phyloP scores from a whole-genome alignment of 2,888 invertebrate species.

The Himalopsyche japonica region DNA sequence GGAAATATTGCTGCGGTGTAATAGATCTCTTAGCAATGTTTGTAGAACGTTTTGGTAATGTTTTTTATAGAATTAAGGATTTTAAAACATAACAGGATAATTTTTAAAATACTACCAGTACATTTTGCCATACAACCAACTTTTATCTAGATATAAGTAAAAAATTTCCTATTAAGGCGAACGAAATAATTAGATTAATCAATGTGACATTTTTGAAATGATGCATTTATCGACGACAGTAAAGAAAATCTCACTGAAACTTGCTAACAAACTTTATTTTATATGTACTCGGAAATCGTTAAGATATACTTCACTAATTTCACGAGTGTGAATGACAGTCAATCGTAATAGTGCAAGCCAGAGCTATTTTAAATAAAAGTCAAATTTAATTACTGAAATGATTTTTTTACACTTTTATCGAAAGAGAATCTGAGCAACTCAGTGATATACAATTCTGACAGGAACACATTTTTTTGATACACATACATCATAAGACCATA shows the following conservation, averaged over 20 bases:
- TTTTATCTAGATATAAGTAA: background rate
- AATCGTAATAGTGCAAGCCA: background rate
- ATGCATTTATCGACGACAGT: too few relatives aligned
- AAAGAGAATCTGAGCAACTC: too few relatives aligned
- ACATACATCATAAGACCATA: too few relatives aligned
- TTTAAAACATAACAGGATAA: constrained; percentile 6
- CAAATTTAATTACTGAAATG: too few relatives aligned
- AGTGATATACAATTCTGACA: too few relatives aligned
- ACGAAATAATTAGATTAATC: background rate
- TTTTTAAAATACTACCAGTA: constrained; percentile 6
- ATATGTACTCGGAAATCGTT: background rate
- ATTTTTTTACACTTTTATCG: too few relatives aligned
- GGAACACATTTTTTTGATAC: too few relatives aligned
- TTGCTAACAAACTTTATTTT: background rate
- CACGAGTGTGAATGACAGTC: background rate
- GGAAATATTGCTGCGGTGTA: background rate
- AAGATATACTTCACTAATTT: background rate
- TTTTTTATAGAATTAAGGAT: constrained; percentile 14
- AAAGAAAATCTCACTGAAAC: too few relatives aligned
- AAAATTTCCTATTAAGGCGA: background rate
- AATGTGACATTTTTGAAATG: too few relatives aligned
- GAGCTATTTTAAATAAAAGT: too few relatives aligned
- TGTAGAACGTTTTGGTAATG: constrained; percentile 1
- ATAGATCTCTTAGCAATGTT: background rate
- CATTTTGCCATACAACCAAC: constrained; percentile 15